Evolutionary conservation across 2,888 invertebrate species (phyloP), one percentile per base, ranked within the genome.

Genomic region (Xanthia icteritia): DNA sequence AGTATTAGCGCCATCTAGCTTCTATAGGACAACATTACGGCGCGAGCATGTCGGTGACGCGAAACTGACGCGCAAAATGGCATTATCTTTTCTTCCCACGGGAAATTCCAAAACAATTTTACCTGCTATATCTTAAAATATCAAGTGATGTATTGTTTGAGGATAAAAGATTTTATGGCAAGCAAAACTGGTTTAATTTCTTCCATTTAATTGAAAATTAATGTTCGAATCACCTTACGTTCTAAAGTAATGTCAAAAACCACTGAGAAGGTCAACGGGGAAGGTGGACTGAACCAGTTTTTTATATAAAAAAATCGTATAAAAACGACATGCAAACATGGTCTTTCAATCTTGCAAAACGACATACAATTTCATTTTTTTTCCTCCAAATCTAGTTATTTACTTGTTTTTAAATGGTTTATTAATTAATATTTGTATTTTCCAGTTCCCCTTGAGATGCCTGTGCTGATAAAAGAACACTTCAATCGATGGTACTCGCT

Each of bases 401-500:
- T 13, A 27, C n/a, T 20, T 0, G n/a, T n/a, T 1, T 9, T 27
- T 63, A 27, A 68, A 61, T 70, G 2, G 11, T 23, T 56, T 27
- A 31, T 48, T 61, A 60, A 76, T 58, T 31, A 48, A n/a, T 73
- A 17, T 69, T 39, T 31, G 2, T 75, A 5, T 48, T 71, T 96
- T 97, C 39, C 96, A 99, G 99, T 99, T 96, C 99, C 99, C 0
- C 97, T 99, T 87, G 99, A 99, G 96, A 98, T 99, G 98, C 99
- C 99, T 1, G 99, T 99, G 73, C 97, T 99, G 90, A 97, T 99
- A 70, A 98, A 99, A 91, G 99, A 99, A 94, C 99, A 99, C 94
- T 98, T 99, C 93, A 99, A 99, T 95, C 97, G 99, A 90, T 99
- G 99, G 99, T 99, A 99, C 93, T 99, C 99, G 63, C 96, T 99